Conservation (phyloP, 2,888 invertebrate genomes). For the Nysson spinosus region DNA sequence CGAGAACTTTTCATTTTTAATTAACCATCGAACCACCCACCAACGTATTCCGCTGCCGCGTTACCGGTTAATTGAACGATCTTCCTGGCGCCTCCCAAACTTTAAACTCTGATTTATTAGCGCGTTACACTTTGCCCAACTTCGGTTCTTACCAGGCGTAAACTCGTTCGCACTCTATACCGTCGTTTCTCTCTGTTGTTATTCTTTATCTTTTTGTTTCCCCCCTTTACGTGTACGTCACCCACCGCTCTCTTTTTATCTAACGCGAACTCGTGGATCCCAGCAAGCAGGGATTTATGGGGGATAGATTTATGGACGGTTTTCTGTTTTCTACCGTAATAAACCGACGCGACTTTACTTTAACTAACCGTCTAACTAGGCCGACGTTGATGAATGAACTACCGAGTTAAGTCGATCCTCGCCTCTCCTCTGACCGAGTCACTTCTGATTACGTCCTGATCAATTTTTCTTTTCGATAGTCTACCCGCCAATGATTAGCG, state of each 20-base stretch:
- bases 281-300: slow-evolving; percentile 53
- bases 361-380: slow-evolving; percentile 55
- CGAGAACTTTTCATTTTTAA: slow-evolving; percentile 63
- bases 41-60: slow-evolving; percentile 51
- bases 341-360: slow-evolving; percentile 42
- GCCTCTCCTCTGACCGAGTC: slow-evolving; percentile 21
- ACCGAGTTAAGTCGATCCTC: slow-evolving; percentile 20
- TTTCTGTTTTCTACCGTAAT: slow-evolving; percentile 49
- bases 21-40: slow-evolving; percentile 45
- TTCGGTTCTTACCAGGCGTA: slow-evolving; percentile 44
- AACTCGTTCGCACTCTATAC: slow-evolving; percentile 16
- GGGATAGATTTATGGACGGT: slow-evolving; percentile 53
- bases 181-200: neutral
- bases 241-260: neutral
- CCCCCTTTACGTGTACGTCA: neutral
- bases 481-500: neutral
- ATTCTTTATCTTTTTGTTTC: neutral
- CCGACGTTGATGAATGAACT: slow-evolving; percentile 57
- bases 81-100: slow-evolving; percentile 47
- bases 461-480: slow-evolving; percentile 2
- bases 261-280: slow-evolving; percentile 26
- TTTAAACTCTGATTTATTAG: slow-evolving; percentile 66
- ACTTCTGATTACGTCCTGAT: slow-evolving; percentile 28
- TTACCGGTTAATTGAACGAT: slow-evolving; percentile 62
- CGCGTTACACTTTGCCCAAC: slow-evolving; percentile 43